Evolutionary conservation across 92 coral and sea anemone genomes (phyloP), one percentile per base, ranked within the genome.

Genomic region (Zoanthus solanderi): DNA sequence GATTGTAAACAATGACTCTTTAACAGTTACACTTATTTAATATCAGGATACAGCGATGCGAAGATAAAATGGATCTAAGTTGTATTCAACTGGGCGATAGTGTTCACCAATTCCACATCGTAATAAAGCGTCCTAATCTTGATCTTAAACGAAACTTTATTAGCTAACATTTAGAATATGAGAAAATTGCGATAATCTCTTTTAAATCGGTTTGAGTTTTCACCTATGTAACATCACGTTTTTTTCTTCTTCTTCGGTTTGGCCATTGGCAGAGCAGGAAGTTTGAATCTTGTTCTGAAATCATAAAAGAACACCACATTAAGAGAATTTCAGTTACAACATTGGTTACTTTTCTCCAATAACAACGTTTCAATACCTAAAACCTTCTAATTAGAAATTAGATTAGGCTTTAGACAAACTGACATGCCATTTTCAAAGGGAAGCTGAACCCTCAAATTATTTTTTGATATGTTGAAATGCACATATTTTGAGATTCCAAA

Each of bases 271-370:
- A 90, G 91, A 9, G 98, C 88, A 57, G 99, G 99, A 56, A 97
- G 98, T 77, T 97, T 97, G 92, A 97, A 97, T 81, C 95, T 89
- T 30, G 99, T 96, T 85, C 99, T 96, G 90, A 10, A 87, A 90
- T 48, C 8, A 29, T 60, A 17, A 30, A 78, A 78, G 48, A 80
- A 23, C 6, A 44, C 18, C 5, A 42, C 72, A 28, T 47, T 17
- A 77, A 46, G 23, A 6, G 8, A 29, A n/a, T 28, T 17, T 1
- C 15, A 45, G 17, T 9, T 7, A 2, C 6, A 69, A 31, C 12
- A 13, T 30, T 34, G 3, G 15, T 30, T 1, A 29, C 1, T 29
- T 11, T 29, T 29, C 14, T 69, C 3, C 5, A 31, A 17, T 63
- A 17, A 63, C 69, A n/a, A 7, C 30, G 28, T 63, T 58, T 13